Conservation (phyloP, 2,797 vertebrate species). For the Muscicapa striata region DNA sequence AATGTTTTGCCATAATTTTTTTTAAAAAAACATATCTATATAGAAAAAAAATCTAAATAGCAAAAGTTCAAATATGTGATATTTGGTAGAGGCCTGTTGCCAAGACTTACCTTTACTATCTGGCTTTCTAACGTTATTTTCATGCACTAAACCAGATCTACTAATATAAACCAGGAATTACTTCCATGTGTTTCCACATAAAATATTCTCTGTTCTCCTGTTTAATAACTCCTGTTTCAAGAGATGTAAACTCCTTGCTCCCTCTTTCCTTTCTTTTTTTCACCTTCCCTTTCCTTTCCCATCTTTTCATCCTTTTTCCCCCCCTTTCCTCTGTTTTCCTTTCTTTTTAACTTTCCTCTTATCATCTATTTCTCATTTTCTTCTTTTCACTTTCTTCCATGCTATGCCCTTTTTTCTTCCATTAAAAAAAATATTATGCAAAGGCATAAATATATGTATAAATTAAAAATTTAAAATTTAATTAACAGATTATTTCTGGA, state of each 20-base stretch:
- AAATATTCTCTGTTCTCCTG: neutral
- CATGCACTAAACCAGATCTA: neutral
- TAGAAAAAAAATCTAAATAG: neutral
- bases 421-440: neutral
- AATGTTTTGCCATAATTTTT: neutral
- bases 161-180: conserved; percentile 28
- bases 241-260: neutral
- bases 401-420: neutral
- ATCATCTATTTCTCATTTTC: neutral
- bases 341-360: neutral
- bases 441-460: neutral
- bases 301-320: neutral
- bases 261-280: neutral
- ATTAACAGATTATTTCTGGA: neutral
- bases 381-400: neutral
- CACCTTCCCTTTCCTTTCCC: neutral
- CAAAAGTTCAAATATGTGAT: neutral
- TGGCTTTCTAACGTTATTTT: conserved; percentile 20
- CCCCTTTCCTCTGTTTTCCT: neutral
- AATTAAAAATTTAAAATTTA: neutral
- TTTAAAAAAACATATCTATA: neutral
- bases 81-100: neutral
- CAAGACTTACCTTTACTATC: neutral
- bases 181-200: neutral
- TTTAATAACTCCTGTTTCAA: conserved; percentile 24